phyloP scores from a whole-genome alignment of 2,797 vertebrate genomes.

The Glyptemys insculpta region DNA sequence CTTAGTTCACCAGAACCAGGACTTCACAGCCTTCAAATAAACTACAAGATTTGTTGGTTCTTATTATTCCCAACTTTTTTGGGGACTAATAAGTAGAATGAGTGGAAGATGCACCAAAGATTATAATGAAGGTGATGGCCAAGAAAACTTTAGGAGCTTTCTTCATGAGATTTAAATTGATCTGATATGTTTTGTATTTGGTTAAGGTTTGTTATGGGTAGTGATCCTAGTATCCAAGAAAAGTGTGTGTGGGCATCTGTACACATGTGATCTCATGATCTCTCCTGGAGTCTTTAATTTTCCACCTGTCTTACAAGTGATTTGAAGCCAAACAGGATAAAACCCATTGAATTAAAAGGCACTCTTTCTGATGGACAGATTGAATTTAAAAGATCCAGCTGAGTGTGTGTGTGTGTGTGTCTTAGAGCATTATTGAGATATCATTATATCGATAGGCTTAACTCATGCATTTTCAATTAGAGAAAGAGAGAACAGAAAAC shows the following conservation, averaged over 20 bases:
- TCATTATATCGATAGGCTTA: too few relatives aligned
- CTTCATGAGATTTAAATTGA: not conserved
- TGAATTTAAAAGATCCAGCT: not conserved
- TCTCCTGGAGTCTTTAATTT: not conserved
- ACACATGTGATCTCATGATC: not conserved
- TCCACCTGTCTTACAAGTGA: not conserved
- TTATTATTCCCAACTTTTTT: too few relatives aligned
- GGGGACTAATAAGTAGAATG: not conserved
- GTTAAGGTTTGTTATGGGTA: rapidly evolving
- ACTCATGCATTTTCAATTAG: too few relatives aligned
- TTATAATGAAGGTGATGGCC: not conserved
- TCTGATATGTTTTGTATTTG: not conserved
- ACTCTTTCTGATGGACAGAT: not conserved
- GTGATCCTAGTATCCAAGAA: not conserved
- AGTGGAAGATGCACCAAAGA: not conserved
- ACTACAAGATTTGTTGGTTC: not conserved
- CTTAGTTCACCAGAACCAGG: not conserved
- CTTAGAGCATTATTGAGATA: not conserved
- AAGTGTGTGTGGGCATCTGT: rapidly evolving
- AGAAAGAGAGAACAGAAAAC: not conserved
- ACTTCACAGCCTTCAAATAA: not conserved
- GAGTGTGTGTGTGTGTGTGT: not conserved
- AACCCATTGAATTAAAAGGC: not conserved
- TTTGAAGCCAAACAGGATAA: not conserved
- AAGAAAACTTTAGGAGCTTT: not conserved